Conservation (phyloP, 2,113 vertebrate genomes). For the Gymnobelideus leadbeateri region DNA sequence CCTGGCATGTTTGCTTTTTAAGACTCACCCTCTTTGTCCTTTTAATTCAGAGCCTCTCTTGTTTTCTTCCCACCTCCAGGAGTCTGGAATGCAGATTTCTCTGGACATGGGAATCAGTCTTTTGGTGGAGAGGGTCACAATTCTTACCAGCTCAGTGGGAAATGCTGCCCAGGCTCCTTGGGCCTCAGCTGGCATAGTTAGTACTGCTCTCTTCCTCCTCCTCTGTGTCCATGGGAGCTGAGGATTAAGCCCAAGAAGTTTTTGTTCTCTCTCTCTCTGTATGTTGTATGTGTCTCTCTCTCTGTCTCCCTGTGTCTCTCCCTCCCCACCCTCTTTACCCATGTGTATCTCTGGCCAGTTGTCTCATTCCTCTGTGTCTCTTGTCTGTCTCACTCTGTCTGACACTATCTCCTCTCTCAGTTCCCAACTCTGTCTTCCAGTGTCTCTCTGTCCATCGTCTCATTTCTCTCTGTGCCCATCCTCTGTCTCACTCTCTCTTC, state of each 20-base stretch:
- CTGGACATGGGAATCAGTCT: background rate
- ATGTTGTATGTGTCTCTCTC: no score
- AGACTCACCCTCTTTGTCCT: background rate
- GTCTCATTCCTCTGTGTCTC: background rate
- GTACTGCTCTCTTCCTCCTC: background rate
- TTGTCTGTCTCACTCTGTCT: background rate
- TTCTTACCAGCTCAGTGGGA: background rate
- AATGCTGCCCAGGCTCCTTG: constrained; percentile 19
- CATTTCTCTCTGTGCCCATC: background rate
- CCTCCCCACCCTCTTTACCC: background rate
- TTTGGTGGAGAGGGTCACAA: background rate
- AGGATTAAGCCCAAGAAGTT: constrained; percentile 35
- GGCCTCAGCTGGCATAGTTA: background rate
- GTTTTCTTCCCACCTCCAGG: background rate
- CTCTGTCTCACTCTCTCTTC: background rate
- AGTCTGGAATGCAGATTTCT: constrained; percentile 45
- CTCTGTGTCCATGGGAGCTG: constrained; percentile 57
- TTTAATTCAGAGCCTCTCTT: constrained; percentile 27
- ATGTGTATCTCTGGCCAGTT: background rate
- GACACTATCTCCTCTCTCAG: background rate
- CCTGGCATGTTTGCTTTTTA: background rate
- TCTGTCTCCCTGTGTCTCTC: background rate
- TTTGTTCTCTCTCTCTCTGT: background rate
- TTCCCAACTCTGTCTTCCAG: background rate
- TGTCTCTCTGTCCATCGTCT: background rate